A percentile compares a stretch with the other conserved stretches of the same genome.
phyloP scores from a whole-genome alignment of 2,888 invertebrate species.

The Acronicta aceris region DNA sequence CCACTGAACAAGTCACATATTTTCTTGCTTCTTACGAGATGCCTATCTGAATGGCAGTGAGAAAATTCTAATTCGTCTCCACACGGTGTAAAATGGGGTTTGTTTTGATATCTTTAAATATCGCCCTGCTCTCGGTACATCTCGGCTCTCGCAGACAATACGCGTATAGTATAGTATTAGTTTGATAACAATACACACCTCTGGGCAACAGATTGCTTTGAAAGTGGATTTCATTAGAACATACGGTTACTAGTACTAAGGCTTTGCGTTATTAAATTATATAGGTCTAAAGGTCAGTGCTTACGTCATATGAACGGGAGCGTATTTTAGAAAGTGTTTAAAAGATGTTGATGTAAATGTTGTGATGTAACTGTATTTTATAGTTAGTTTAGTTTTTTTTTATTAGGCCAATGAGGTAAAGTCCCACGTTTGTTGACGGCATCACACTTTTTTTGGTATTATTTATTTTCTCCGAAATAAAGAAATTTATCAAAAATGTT shows the following conservation, averaged over 20 bases:
- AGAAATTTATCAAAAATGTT: no score
- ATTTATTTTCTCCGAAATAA: no score
- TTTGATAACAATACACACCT: conserved; percentile 80
- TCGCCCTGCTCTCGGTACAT: conserved; percentile 27
- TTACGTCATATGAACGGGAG: conserved; percentile 43
- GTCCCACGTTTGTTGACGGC: no score
- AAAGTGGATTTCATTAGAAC: conserved; percentile 83
- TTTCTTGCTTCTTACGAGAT: no score
- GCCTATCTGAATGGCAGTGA: no score
- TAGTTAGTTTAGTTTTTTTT: background rate
- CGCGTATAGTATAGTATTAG: conserved; percentile 69
- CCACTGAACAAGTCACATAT: no score
- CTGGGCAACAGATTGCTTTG: conserved; percentile 74
- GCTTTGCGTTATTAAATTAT: conserved; percentile 55
- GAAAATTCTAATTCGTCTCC: no score
- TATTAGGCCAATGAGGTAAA: no score
- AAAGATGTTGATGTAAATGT: conserved; percentile 13
- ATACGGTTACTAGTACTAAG: conserved; percentile 63
- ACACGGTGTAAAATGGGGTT: no score
- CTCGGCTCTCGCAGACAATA: conserved; percentile 44
- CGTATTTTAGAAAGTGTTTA: conserved; percentile 36
- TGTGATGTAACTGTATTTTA: no score
- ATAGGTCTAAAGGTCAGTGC: conserved; percentile 53
- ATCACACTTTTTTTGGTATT: no score
- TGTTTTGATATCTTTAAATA: no score